phyloP scores from a whole-genome alignment of 2,797 vertebrate genomes.

The Macropus fuliginosus region DNA sequence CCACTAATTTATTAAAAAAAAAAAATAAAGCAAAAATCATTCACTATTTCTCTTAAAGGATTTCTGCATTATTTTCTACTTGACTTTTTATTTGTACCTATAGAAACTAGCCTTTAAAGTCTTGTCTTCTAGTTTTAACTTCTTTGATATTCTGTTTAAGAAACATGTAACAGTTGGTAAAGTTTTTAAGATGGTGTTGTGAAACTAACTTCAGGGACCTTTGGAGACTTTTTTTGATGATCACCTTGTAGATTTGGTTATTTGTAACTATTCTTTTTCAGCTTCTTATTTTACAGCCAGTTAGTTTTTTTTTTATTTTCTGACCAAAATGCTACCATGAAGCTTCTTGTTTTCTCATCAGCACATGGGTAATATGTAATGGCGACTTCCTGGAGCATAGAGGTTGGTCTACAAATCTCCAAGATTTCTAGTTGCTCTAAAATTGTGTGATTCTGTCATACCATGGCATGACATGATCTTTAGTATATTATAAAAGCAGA shows the following conservation, averaged over 20 bases:
- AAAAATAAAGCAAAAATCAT: background rate
- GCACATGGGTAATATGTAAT: background rate
- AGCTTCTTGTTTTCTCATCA: background rate
- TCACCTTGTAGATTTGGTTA: constrained; percentile 2
- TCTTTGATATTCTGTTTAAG: background rate
- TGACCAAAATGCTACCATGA: background rate
- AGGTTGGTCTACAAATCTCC: background rate
- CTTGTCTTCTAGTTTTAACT: constrained; percentile 13
- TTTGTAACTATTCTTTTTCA: background rate
- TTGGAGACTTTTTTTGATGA: background rate
- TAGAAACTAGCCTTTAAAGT: background rate
- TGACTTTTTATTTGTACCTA: constrained; percentile 25
- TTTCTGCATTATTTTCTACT: constrained; percentile 49
- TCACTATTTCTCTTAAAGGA: constrained; percentile 38
- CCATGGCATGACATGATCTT: constrained; percentile 12
- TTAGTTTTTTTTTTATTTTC: constrained; percentile 28
- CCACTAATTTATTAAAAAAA: background rate
- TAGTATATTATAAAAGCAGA: constrained; percentile 36
- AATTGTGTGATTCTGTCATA: constrained; percentile 36
- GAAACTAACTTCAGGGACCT: constrained; percentile 4
- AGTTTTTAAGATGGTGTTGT: constrained; percentile 7
- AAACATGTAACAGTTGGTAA: background rate
- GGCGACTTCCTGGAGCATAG: background rate
- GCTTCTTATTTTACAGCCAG: background rate
- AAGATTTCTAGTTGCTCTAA: background rate